Evolutionary conservation across 2,113 vertebrate species (phyloP).

Genomic region (Delphinapterus leucas): DNA sequence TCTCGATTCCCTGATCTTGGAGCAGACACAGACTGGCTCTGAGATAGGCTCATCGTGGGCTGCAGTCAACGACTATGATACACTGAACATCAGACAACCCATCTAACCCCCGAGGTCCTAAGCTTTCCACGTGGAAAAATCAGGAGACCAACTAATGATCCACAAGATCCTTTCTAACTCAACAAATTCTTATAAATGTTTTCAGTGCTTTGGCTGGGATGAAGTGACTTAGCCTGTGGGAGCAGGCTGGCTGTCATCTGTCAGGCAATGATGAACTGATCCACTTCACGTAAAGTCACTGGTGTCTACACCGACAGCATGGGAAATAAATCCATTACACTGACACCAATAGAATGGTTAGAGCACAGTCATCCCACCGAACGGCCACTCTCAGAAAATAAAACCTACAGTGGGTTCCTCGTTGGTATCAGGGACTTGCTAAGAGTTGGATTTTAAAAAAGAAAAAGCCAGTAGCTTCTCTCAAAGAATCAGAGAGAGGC

Average conservation of each 20-base stretch:
- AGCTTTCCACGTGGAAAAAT: background rate
- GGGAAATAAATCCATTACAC: no score
- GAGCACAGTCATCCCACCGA: no score
- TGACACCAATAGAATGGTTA: background rate
- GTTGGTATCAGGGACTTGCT: background rate
- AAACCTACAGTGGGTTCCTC: background rate
- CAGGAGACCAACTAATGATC: background rate
- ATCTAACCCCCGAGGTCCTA: background rate
- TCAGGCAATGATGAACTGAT: background rate
- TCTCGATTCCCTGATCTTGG: background rate
- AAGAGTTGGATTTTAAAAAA: background rate
- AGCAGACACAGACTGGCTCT: background rate
- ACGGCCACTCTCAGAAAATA: background rate
- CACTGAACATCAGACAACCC: background rate
- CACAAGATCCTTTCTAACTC: background rate
- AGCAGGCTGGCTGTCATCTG: background rate
- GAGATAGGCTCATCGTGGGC: background rate
- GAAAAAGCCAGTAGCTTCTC: background rate
- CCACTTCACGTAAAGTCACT: background rate
- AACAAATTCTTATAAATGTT: background rate
- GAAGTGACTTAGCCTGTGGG: background rate
- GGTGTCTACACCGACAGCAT: background rate
- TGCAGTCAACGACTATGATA: background rate
- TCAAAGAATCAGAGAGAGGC: background rate
- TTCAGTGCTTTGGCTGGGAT: background rate